phyloP scores from a whole-genome alignment of 2,888 invertebrate genomes.

The Acleris literana region DNA sequence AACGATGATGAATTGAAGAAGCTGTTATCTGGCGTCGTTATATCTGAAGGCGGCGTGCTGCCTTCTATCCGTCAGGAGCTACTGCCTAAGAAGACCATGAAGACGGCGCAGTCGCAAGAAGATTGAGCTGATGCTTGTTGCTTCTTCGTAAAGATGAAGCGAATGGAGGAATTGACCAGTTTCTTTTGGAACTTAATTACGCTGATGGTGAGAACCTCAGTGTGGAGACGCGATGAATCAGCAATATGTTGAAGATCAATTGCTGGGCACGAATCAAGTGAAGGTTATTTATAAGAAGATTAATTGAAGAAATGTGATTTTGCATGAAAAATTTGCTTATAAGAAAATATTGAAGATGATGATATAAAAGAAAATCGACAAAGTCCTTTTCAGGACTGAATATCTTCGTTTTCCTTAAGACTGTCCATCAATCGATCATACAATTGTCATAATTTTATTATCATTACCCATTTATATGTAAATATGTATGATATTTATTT shows the following conservation, averaged over 20 bases:
- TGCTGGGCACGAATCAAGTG: too few species aligned
- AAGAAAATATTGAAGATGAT: background rate
- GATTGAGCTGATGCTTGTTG: background rate
- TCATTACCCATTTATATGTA: too few species aligned
- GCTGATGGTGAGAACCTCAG: background rate
- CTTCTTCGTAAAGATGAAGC: background rate
- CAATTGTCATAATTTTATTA: too few species aligned
- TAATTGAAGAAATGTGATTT: too few species aligned
- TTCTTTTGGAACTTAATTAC: background rate
- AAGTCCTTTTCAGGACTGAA: constrained; percentile 59
- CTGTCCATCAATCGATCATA: constrained; percentile 7
- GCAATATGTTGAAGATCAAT: too few species aligned
- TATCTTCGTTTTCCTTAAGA: constrained; percentile 25
- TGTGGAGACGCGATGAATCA: too few species aligned
- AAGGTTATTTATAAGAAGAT: too few species aligned
- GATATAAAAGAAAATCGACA: constrained; percentile 39
- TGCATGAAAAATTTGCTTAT: background rate
- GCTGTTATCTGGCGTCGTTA: constrained; percentile 19
- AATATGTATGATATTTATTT: too few species aligned
- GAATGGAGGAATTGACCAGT: background rate
- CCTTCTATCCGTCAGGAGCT: constrained; percentile 23
- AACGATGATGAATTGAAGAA: constrained; percentile 22
- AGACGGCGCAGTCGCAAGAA: constrained; percentile 1
- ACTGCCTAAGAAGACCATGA: constrained; percentile 27
- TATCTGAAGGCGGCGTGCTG: constrained; percentile 20